Evolutionary conservation across 2,888 invertebrate species (phyloP).

Genomic region (Dynastes hyllus): DNA sequence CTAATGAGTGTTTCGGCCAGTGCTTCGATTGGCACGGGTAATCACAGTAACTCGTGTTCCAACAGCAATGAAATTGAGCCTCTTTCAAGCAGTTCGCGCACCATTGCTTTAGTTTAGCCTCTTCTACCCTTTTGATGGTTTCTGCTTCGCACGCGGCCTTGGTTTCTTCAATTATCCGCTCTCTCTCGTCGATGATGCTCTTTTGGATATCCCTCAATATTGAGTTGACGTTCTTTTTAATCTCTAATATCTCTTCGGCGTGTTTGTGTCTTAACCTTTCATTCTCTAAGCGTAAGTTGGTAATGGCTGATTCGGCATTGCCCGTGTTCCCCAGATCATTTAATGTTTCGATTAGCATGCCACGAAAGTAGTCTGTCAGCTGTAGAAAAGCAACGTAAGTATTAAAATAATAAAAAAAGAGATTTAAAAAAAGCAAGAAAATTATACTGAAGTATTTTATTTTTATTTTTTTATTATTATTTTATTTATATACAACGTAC

Average conservation of each 20-base stretch:
- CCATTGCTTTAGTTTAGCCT: constrained; percentile 93
- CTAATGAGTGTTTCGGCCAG: constrained; percentile 86
- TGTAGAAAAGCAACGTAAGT: constrained; percentile 64
- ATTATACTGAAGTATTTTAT: neutral
- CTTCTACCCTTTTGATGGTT: constrained; percentile 80
- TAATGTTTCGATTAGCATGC: constrained; percentile 80
- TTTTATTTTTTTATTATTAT: too few relatives aligned
- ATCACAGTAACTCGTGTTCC: constrained; percentile 97
- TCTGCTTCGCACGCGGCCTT: constrained; percentile 81
- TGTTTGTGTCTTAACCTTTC: constrained; percentile 83
- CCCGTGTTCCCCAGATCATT: constrained; percentile 76
- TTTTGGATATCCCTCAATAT: constrained; percentile 68
- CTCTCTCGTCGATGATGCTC: constrained; percentile 74
- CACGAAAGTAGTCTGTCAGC: constrained; percentile 82
- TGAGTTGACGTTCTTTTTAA: constrained; percentile 67
- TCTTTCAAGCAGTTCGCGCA: constrained; percentile 91
- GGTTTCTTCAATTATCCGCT: constrained; percentile 78
- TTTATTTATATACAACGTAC: too few relatives aligned
- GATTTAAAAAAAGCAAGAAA: neutral
- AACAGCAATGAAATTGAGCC: constrained; percentile 95
- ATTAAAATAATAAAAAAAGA: constrained; percentile 38
- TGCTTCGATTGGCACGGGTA: constrained; percentile 90
- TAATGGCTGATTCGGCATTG: constrained; percentile 75
- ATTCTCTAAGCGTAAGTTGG: constrained; percentile 78
- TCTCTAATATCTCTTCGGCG: constrained; percentile 82